phyloP scores from a whole-genome alignment of 2,797 vertebrate genomes.

The Trichosurus vulpecula region DNA sequence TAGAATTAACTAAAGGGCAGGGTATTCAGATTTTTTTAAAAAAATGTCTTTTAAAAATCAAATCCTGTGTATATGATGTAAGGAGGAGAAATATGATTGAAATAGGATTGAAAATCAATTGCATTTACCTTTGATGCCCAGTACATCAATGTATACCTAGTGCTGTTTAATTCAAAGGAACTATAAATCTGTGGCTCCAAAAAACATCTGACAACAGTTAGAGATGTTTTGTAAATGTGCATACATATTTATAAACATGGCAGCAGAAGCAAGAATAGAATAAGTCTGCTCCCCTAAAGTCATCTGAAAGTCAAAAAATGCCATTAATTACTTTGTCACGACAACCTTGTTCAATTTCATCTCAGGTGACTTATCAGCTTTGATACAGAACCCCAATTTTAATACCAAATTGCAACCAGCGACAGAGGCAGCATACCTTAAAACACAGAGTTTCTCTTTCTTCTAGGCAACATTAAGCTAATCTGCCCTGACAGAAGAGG shows the following conservation, averaged over 20 bases:
- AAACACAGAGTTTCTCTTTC: constrained; percentile 68
- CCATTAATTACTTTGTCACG: constrained; percentile 77
- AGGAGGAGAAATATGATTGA: not conserved
- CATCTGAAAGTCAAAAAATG: constrained; percentile 78
- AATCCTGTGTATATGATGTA: not conserved
- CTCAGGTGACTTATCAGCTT: constrained; percentile 78
- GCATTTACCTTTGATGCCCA: not conserved
- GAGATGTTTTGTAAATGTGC: constrained; percentile 72
- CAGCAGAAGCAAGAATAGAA: constrained; percentile 16
- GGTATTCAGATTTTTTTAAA: constrained; percentile 1
- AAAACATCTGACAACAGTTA: constrained; percentile 73
- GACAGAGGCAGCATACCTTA: constrained; percentile 64
- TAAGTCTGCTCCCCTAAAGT: constrained; percentile 52
- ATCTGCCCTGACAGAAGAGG: constrained; percentile 84
- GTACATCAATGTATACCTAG: constrained; percentile 21
- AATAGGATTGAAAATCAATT: constrained; percentile 34
- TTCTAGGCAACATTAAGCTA: constrained; percentile 81
- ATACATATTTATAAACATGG: constrained; percentile 80
- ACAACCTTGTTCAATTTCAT: constrained; percentile 69
- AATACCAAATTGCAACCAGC: constrained; percentile 77
- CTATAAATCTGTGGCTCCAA: constrained; percentile 57
- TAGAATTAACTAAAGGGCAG: not conserved
- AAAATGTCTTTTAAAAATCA: not conserved
- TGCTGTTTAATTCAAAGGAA: constrained; percentile 61
- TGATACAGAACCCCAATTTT: constrained; percentile 79